A percentile compares a stretch with the other conserved stretches of the same genome.
Conservation (phyloP, 2,888 invertebrate genomes). For the Parapristionchus giblindavisi region DNA sequence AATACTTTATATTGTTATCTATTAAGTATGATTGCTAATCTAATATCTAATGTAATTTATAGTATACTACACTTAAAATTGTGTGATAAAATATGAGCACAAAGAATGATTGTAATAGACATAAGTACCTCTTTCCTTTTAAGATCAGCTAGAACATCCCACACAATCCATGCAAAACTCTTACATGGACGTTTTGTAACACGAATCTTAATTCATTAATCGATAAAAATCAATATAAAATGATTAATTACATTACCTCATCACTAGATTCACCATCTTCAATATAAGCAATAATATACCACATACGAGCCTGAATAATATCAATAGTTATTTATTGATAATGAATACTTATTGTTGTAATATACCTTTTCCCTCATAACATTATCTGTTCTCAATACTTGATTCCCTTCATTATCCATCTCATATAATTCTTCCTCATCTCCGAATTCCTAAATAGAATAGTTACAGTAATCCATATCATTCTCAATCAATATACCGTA, state of each 20-base stretch:
- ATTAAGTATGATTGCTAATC: background rate
- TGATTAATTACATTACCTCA: background rate
- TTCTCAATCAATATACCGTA: background rate
- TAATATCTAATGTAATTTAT: background rate
- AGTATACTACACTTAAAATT: too few species aligned
- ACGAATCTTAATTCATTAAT: background rate
- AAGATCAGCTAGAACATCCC: slow-evolving; percentile 57
- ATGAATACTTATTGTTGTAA: background rate
- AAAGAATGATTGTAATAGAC: background rate
- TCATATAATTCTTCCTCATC: slow-evolving; percentile 47
- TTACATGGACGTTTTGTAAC: slow-evolving; percentile 10
- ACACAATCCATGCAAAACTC: slow-evolving; percentile 58
- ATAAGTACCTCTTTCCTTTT: slow-evolving; percentile 43
- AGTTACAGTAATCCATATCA: background rate
- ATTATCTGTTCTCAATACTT: slow-evolving; percentile 35
- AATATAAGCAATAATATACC: slow-evolving; percentile 40
- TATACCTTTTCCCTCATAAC: slow-evolving; percentile 43
- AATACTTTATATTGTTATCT: too few species aligned
- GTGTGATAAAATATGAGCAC: too few species aligned
- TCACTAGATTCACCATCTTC: slow-evolving; percentile 3
- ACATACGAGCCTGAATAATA: slow-evolving; percentile 43
- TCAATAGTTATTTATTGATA: background rate
- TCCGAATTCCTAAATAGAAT: slow-evolving; percentile 51
- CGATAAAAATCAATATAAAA: background rate
- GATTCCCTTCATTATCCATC: slow-evolving; percentile 35